Base-by-base conservation (phyloP, 2,113 vertebrate genomes). In the Mixornis gularis region DNA sequence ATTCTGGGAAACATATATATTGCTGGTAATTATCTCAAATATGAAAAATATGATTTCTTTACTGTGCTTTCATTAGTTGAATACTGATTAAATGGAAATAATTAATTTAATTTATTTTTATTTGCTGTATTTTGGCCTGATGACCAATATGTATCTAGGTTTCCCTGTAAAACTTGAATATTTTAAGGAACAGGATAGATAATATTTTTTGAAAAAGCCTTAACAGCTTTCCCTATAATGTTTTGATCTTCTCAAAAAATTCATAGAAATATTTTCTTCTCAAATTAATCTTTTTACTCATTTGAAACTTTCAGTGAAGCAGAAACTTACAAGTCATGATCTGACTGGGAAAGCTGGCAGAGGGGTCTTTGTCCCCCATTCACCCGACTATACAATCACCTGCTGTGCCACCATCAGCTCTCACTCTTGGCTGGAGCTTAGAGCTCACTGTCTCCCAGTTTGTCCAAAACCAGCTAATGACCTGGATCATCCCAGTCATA, bases 391-490 rank as follows among this genome's bases (percentile, higher is more conserved):
- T 26, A 19, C 12, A 56, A 13, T 36, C 21, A 48, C 24, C 53
- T 77, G 7, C 40, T 71, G 12, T 48, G 52, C 19, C 32, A 70
- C 13, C 25, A 53, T 40, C 41, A 89, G 12, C 19, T 66, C 20
- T 63, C 30, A 13, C 24, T 79, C 16, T 26, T 72, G 71, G 10
- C 20, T 51, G 29, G 1, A 1, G 6, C 24, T 79, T 36, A 32
- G 29, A 43, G 17, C 12, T 53, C 9, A 8, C 10, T 3, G 0
- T 41, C 29, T 74, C 7, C 10, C 13, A 5, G 2, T 40, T 87
- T n/a, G n/a, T 71, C 13, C 66, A 85, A 90, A 62, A 49, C 10
- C 26, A 55, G 6, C 5, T n/a, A 22, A n/a, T 1, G 1, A 38
- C 18, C 41, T n/a, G 4, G 40, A 25, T 66, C 40, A 10, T 27